Evolutionary conservation across 2,888 invertebrate species (phyloP).

Genomic region (Calliopum simillimum): DNA sequence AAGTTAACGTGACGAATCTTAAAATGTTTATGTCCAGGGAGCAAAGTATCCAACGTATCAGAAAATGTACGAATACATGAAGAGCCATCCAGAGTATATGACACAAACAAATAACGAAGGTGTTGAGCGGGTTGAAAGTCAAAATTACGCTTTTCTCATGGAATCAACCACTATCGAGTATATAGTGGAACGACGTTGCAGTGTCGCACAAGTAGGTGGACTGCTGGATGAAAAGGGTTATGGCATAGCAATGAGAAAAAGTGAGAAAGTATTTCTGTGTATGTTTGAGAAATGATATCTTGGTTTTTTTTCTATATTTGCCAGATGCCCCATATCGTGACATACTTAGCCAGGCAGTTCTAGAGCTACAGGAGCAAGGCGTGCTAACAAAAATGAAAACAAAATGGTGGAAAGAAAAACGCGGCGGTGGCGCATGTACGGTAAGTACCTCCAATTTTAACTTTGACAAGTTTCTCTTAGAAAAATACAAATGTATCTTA

Average conservation of each 20-base stretch:
- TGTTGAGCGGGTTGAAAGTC: constrained; percentile 68
- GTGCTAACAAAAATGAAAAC: constrained; percentile 81
- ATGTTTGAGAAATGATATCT: not conserved
- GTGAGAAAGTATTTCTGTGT: constrained; percentile 61
- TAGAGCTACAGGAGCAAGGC: constrained; percentile 88
- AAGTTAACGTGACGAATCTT: not conserved
- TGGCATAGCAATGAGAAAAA: constrained; percentile 78
- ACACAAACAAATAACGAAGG: constrained; percentile 71
- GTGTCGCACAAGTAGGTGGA: constrained; percentile 73
- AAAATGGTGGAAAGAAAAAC: constrained; percentile 91
- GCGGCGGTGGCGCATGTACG: constrained; percentile 79
- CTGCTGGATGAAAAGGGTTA: constrained; percentile 79
- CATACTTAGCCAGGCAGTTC: constrained; percentile 81
- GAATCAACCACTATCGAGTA: constrained; percentile 85
- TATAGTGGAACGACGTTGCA: constrained; percentile 74
- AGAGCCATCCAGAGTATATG: constrained; percentile 72
- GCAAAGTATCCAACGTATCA: constrained; percentile 82
- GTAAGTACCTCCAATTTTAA: constrained; percentile 67
- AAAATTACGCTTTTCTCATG: constrained; percentile 81
- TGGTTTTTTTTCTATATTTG: constrained; percentile 56
- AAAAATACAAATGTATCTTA: constrained; percentile 14
- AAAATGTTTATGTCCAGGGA: constrained; percentile 68
- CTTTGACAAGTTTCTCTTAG: not conserved
- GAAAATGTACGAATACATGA: constrained; percentile 86
- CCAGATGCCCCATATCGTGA: constrained; percentile 72